Base-by-base conservation (phyloP, 2,797 vertebrate genomes). In the Telmatherina bonti region DNA sequence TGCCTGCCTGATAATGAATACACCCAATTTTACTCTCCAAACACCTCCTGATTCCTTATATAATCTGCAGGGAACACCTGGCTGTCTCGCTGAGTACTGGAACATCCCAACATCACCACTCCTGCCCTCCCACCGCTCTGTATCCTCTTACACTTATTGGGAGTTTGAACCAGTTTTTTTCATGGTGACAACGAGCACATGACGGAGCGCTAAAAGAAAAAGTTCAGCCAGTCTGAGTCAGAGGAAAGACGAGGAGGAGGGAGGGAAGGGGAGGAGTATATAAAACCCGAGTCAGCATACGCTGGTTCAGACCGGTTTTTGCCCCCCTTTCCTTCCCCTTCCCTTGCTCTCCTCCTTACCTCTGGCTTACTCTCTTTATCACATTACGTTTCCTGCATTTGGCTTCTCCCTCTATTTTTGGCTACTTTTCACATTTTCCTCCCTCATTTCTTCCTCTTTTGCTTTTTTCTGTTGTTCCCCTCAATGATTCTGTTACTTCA, bases 271-370 rank as follows among this genome's bases (percentile, higher is more conserved):
- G 67, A 66, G 84, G 84, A 80, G 76, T 78, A 84, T 81, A 85
- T 78, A 83, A 82, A 65, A 70, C 67, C 82, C 1, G 82, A 90
- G 90, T 92, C 89, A 72, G 92, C 83, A 79, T 62, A 55, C 16
- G 35, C 93, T 90, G 94, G 94, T 93, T 94, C 86, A 93, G 90
- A 94, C 94, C 84, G 87, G 94, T 94, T 95, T 82, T 77, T 79
- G 66, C 77, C 83, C 78, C 43, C 43, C 16, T 20, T 47, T n/a
- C 70, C 75, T 65, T 81, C 67, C 76, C 67, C 76, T 82, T 74
- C 72, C 63, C 49, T 54, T 43, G 45, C 63, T 65, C 53, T 70
- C 54, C 52, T 75, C 54, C 45, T 72, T 35, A 65, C 74, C 56
- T 64, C 53, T n/a, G 24, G 31, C 75, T 72, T 52, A 43, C 41